Conservation (phyloP, 2,888 invertebrate species). For the Lithophane semibrunnea region DNA sequence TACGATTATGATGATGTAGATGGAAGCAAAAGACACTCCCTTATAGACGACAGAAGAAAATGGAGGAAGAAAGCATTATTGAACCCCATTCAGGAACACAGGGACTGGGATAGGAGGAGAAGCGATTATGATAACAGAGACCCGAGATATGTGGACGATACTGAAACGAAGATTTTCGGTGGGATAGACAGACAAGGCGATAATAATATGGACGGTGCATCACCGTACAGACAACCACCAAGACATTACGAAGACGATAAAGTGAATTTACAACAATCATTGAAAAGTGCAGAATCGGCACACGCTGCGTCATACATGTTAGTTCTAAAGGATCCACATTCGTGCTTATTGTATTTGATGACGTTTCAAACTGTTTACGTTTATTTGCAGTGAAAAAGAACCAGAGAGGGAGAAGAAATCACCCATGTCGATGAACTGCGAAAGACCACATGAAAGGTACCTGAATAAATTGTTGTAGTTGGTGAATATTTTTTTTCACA, state of each 20-base stretch:
- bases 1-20: slow-evolving; percentile 85
- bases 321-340: slow-evolving; percentile 45
- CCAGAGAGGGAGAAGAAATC: slow-evolving; percentile 75
- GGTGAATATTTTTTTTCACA: background rate
- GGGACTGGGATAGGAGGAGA: slow-evolving; percentile 79
- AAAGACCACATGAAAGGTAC: slow-evolving; percentile 85
- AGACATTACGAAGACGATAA: slow-evolving; percentile 79
- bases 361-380: slow-evolving; percentile 20
- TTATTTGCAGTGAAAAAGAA: slow-evolving; percentile 80
- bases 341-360: background rate
- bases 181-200: slow-evolving; percentile 75
- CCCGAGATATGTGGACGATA: slow-evolving; percentile 77
- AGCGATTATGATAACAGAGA: slow-evolving; percentile 76
- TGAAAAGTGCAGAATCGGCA: slow-evolving; percentile 77
- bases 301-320: slow-evolving; percentile 69
- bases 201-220: slow-evolving; percentile 64
- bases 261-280: slow-evolving; percentile 65
- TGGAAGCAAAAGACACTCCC: slow-evolving; percentile 77
- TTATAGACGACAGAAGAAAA: slow-evolving; percentile 81
- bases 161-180: slow-evolving; percentile 73
- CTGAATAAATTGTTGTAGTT: background rate
- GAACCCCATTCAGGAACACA: slow-evolving; percentile 77
- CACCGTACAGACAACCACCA: slow-evolving; percentile 67
- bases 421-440: slow-evolving; percentile 79
- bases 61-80: slow-evolving; percentile 83